A percentile compares a stretch with the other conserved stretches of the same genome.
These are phyloP conservation scores for Centropyge bicolor DNA, from an alignment of 2,797 vertebrate species.

Conservation along the genomic window DNA sequence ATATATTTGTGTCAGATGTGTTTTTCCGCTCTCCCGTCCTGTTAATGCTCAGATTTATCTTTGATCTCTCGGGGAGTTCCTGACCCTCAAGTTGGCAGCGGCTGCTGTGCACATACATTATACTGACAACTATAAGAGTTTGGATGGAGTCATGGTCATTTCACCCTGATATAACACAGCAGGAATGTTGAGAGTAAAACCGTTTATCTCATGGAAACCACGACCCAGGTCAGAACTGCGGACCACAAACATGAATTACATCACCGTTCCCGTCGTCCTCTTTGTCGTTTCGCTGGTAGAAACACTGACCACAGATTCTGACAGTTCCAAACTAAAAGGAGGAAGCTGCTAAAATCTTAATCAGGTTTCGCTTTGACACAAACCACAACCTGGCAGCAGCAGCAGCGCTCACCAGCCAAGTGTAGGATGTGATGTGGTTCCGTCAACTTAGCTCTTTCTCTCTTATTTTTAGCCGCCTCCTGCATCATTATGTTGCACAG, in stretches of 20 bases:
- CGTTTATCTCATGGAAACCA: not conserved
- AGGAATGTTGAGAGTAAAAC: not conserved
- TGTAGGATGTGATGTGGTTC: slow-evolving; percentile 14
- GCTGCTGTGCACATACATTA: not conserved
- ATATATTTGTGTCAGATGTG: no score
- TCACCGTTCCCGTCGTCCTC: not conserved
- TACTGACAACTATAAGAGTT: not conserved
- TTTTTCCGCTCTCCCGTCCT: no score
- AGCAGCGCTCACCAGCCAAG: not conserved
- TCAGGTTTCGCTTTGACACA: slow-evolving; percentile 32
- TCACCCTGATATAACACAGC: not conserved
- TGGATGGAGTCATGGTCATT: not conserved
- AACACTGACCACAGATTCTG: slow-evolving; percentile 33
- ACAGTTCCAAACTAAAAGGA: slow-evolving; percentile 11
- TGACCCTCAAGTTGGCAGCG: not conserved
- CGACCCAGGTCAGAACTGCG: not conserved
- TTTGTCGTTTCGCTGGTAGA: not conserved
- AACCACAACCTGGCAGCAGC: slow-evolving; percentile 40
- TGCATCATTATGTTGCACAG: slow-evolving; percentile 4
- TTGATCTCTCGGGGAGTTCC: not conserved
- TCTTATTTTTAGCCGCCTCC: slow-evolving; percentile 26
- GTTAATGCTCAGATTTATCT: not conserved
- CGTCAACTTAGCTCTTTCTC: not conserved
- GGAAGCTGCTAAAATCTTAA: slow-evolving; percentile 47
- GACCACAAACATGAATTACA: slow-evolving; percentile 15